These are phyloP conservation scores for Tipula vernalis DNA, from an alignment of 2,888 invertebrate species.

Conservation along the genomic window DNA sequence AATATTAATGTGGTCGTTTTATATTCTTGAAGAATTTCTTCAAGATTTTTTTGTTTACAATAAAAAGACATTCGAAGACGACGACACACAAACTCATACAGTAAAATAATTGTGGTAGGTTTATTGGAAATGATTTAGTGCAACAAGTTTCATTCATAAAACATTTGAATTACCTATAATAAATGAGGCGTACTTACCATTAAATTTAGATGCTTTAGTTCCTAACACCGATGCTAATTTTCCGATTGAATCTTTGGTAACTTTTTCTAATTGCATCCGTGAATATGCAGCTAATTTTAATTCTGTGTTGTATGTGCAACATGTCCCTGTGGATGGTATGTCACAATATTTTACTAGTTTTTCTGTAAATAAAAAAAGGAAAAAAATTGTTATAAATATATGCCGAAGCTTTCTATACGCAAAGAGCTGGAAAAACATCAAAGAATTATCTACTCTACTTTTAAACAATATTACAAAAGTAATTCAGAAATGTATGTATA, in stretches of 20 bases:
- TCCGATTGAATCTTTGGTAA: constrained; percentile 60
- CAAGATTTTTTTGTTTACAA: background rate
- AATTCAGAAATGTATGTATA: background rate
- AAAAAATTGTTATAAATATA: background rate
- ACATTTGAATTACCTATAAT: constrained; percentile 12
- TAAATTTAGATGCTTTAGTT: constrained; percentile 68
- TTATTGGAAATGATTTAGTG: background rate
- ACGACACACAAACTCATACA: background rate
- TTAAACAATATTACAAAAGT: background rate
- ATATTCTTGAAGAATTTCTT: background rate
- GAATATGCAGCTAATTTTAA: constrained; percentile 55
- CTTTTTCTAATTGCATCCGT: constrained; percentile 59
- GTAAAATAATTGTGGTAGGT: background rate
- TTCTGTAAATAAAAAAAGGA: constrained; percentile 24
- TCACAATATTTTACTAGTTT: constrained; percentile 34
- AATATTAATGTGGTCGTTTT: background rate
- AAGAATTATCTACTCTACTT: background rate
- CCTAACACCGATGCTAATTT: constrained; percentile 62
- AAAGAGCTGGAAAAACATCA: constrained; percentile 5
- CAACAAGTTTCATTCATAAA: background rate
- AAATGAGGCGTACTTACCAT: constrained; percentile 51
- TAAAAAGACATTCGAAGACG: background rate
- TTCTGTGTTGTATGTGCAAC: constrained; percentile 48
- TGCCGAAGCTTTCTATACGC: background rate
- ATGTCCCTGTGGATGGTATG: constrained; percentile 38